A percentile compares a stretch with the other conserved stretches of the same genome.
Conservation (phyloP, 2,888 invertebrate species). For the Calameuta idolon region DNA sequence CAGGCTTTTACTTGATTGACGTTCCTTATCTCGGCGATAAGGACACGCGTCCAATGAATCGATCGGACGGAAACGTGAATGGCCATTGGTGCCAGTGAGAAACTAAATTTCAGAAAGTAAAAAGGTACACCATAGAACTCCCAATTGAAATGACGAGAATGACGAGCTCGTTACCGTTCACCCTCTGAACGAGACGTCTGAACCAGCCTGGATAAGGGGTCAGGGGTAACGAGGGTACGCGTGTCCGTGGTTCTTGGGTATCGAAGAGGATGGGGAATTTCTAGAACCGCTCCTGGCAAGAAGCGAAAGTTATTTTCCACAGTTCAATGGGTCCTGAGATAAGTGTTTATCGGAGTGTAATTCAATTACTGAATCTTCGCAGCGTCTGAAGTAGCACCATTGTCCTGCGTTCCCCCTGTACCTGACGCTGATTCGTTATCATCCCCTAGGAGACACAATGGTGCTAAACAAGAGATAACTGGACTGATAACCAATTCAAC, state of each 20-base stretch:
- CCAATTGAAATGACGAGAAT: neutral
- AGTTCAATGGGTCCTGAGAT: constrained; percentile 34
- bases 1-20: too few species aligned
- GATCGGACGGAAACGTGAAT: neutral
- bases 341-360: constrained; percentile 61
- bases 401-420: constrained; percentile 44
- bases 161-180: neutral
- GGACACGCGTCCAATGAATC: neutral
- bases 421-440: constrained; percentile 58
- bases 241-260: neutral
- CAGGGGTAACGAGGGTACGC: neutral
- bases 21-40: too few species aligned
- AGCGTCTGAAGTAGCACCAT: constrained; percentile 48
- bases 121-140: neutral
- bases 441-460: constrained; percentile 53
- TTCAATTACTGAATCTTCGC: constrained; percentile 64
- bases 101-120: neutral
- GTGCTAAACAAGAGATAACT: constrained; percentile 63
- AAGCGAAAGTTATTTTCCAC: constrained; percentile 35
- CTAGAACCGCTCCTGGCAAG: neutral
- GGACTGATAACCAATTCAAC: constrained; percentile 43
- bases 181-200: neutral
- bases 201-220: neutral
- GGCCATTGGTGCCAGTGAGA: neutral
- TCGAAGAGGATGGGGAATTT: neutral